phyloP scores from a whole-genome alignment of 2,888 invertebrate species.

The Cremastinae sp. region DNA sequence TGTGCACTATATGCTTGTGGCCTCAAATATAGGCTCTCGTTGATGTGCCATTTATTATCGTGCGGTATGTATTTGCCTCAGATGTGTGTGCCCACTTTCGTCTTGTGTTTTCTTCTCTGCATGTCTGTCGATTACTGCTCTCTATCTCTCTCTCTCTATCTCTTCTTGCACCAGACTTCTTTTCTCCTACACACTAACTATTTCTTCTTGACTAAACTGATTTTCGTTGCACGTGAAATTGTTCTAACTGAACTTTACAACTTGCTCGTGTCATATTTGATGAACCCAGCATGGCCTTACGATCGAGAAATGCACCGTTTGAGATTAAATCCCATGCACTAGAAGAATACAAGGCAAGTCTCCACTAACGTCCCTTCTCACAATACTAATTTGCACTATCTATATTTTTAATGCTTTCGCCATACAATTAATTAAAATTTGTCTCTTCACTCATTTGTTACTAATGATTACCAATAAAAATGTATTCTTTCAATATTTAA shows the following conservation, averaged over 20 bases:
- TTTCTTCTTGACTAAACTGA: constrained; percentile 38
- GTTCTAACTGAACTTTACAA: constrained; percentile 60
- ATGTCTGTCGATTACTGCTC: too few relatives aligned
- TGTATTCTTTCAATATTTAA: background rate
- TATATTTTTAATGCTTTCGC: background rate
- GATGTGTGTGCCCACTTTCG: constrained; percentile 1
- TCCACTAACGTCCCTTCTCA: background rate
- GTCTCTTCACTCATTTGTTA: too few relatives aligned
- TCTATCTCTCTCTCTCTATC: too few relatives aligned
- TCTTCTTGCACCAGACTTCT: too few relatives aligned
- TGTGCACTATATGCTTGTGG: constrained; percentile 41
- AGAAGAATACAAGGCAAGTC: constrained; percentile 70
- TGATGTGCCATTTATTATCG: constrained; percentile 61
- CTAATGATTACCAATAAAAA: too few relatives aligned
- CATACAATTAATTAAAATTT: too few relatives aligned
- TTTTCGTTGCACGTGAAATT: constrained; percentile 71
- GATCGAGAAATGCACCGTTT: constrained; percentile 63
- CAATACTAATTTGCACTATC: background rate
- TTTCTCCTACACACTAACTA: too few relatives aligned
- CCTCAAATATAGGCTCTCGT: constrained; percentile 56
- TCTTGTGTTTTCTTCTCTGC: background rate
- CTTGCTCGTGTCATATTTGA: constrained; percentile 39
- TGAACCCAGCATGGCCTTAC: constrained; percentile 69
- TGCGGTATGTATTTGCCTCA: constrained; percentile 68
- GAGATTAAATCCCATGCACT: constrained; percentile 39